Evolutionary conservation across 2,888 invertebrate genomes (phyloP).

Genomic region (Lampropteryx suffumata): DNA sequence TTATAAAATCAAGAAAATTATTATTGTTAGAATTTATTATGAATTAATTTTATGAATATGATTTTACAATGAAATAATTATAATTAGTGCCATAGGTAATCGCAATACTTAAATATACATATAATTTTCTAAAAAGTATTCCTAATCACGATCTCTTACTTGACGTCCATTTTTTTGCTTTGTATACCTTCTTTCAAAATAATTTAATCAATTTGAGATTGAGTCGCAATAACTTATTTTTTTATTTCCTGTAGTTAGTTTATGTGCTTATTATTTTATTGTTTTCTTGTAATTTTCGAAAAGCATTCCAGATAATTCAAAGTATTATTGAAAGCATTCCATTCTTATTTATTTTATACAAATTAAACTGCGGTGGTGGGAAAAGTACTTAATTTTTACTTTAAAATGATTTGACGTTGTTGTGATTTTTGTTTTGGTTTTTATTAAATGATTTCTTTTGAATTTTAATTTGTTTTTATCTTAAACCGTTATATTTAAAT

Average conservation of each 20-base stretch:
- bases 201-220: too few relatives aligned
- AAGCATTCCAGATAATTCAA: constrained; percentile 34
- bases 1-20: constrained; percentile 23
- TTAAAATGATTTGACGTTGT: constrained; percentile 53
- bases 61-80: constrained; percentile 35
- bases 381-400: constrained; percentile 62
- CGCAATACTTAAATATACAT: constrained; percentile 40
- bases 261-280: constrained; percentile 25
- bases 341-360: constrained; percentile 34
- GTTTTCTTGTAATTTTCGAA: constrained; percentile 18
- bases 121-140: constrained; percentile 38
- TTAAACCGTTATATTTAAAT: constrained; percentile 19
- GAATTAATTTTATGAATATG: constrained; percentile 41
- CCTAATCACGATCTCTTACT: constrained; percentile 48
- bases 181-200: neutral
- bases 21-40: constrained; percentile 39
- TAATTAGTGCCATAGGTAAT: constrained; percentile 71
- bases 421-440: constrained; percentile 66
- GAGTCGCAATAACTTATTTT: too few relatives aligned
- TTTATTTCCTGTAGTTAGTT: too few relatives aligned
- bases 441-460: constrained; percentile 73
- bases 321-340: too few relatives aligned
- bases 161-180: constrained; percentile 52
- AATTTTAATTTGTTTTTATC: constrained; percentile 53
- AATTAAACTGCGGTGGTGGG: constrained; percentile 60